Percentiles rank a stretch among this genome's conserved stretches.
These are phyloP conservation scores for Eurystomus gularis DNA, from an alignment of 2,113 vertebrate genomes.

Conservation along the genomic window DNA sequence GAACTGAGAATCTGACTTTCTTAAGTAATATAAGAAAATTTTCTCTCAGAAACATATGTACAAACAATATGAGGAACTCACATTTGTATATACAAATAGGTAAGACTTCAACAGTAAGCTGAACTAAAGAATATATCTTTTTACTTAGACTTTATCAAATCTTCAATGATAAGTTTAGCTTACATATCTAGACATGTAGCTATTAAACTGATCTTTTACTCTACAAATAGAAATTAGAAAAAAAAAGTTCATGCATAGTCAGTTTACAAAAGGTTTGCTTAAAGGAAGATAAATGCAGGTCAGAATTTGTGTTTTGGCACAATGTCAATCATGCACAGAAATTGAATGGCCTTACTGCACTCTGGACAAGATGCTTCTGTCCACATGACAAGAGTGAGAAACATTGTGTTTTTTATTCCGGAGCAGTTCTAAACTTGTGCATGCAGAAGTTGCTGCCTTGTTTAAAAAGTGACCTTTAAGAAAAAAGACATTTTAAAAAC, in stretches of 20 bases:
- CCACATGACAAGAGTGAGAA: not conserved
- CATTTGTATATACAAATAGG: not conserved
- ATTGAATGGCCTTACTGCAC: not conserved
- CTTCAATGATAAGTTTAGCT: not conserved
- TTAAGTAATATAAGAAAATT: not conserved
- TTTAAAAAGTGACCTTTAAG: conserved; percentile 42
- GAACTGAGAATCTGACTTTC: conserved; percentile 10
- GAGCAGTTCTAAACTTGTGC: not conserved
- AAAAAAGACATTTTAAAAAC: conserved; percentile 40
- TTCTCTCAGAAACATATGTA: not conserved
- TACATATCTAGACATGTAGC: not conserved
- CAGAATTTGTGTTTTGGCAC: conserved; percentile 31
- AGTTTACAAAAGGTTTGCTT: conserved; percentile 30
- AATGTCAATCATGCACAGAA: conserved; percentile 18
- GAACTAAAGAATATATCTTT: not conserved
- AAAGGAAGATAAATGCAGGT: conserved; percentile 9
- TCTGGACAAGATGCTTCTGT: conserved; percentile 23
- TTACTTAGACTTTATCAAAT: not conserved
- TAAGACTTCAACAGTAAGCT: not conserved
- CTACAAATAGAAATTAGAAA: not conserved
- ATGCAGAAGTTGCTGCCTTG: conserved; percentile 19
- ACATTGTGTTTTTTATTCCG: not conserved
- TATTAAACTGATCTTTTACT: not conserved
- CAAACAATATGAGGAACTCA: not conserved
- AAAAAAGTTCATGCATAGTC: conserved; percentile 19